A percentile compares a stretch with the other conserved stretches of the same genome.
phyloP scores from a whole-genome alignment of 2,797 vertebrate genomes.

The Microhierax caerulescens region DNA sequence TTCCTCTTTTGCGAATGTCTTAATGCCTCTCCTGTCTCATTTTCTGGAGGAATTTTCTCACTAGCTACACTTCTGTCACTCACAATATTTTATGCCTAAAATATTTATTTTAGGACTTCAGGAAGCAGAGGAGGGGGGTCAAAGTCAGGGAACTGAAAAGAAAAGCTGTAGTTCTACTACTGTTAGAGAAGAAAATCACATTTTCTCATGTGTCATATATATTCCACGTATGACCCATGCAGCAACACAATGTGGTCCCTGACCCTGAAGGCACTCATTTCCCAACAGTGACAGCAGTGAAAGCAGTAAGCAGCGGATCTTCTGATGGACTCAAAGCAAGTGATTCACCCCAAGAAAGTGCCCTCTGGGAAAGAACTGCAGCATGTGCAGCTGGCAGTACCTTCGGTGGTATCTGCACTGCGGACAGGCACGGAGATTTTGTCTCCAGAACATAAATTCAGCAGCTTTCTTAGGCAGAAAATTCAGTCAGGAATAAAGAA shows the following conservation, averaged over 20 bases:
- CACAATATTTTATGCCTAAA: neutral
- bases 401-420: neutral
- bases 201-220: neutral
- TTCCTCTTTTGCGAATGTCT: neutral
- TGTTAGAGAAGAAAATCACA: neutral
- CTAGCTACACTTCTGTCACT: neutral
- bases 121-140: neutral
- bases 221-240: rapidly evolving
- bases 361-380: neutral
- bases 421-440: neutral
- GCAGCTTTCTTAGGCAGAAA: neutral
- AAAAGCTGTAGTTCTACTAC: neutral
- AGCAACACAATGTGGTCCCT: neutral
- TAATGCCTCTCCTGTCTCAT: neutral
- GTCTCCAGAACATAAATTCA: neutral
- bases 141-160: neutral
- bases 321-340: neutral
- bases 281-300: neutral
- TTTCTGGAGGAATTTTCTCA: neutral
- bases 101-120: neutral
- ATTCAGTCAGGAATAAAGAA: neutral
- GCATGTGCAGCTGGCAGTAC: neutral
- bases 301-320: neutral
- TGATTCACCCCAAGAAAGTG: neutral
- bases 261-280: neutral